These are phyloP conservation scores for Tadarida brasiliensis DNA, from an alignment of 2,797 vertebrate species.

Conservation along the genomic window DNA sequence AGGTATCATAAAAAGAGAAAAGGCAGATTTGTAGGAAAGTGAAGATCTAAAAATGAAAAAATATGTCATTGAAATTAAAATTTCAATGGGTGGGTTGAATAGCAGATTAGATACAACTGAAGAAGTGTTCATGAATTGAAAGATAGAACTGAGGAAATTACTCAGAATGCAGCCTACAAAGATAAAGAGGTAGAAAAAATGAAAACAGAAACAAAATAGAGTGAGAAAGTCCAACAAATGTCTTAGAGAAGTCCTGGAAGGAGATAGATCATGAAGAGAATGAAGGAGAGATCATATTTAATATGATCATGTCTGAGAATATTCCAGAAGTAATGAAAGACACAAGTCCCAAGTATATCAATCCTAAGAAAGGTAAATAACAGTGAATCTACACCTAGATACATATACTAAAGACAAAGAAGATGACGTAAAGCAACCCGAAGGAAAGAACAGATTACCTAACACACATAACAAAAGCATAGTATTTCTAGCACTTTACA, in stretches of 20 bases:
- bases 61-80: not conserved
- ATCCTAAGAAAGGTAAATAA: not conserved
- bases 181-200: not conserved
- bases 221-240: not conserved
- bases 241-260: not conserved
- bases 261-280: not conserved
- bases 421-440: not conserved
- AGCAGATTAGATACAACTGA: not conserved
- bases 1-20: not conserved
- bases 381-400: not conserved
- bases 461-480: not conserved
- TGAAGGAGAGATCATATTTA: not conserved
- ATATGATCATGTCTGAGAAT: not conserved
- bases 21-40: not conserved
- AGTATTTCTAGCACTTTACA: not conserved
- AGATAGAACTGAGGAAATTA: not conserved
- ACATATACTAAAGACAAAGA: not conserved
- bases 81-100: not conserved
- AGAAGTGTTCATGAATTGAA: not conserved
- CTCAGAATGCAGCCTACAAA: not conserved
- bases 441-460: not conserved
- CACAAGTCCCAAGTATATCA: not conserved
- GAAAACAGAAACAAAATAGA: not conserved
- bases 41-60: not conserved
- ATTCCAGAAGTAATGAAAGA: not conserved